Conservation (phyloP, 2,888 invertebrate genomes). For the Scelioninae gen. 1 region DNA sequence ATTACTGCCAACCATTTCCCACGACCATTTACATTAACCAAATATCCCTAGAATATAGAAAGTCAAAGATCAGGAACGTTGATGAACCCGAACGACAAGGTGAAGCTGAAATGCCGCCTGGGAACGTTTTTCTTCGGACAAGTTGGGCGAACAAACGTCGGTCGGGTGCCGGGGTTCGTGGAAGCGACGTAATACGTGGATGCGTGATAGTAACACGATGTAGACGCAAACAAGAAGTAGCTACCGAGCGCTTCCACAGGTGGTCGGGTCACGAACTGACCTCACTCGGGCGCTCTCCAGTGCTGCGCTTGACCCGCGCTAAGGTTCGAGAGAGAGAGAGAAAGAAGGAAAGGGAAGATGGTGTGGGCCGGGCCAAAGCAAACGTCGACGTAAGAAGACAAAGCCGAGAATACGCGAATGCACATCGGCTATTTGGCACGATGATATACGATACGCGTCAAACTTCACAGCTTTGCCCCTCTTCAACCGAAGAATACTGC, state of each 20-base stretch:
- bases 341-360: slow-evolving; percentile 7
- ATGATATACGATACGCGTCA: slow-evolving; percentile 21
- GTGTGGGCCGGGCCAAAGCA: slow-evolving; percentile 48
- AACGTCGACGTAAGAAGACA: slow-evolving; percentile 60
- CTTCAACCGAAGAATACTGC: neutral
- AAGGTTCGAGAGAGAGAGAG: slow-evolving; percentile 41
- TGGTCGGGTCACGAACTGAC: slow-evolving; percentile 82
- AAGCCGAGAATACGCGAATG: slow-evolving; percentile 28
- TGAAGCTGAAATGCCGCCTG: slow-evolving; percentile 31
- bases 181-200: slow-evolving; percentile 65
- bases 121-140: slow-evolving; percentile 55
- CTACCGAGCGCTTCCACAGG: slow-evolving; percentile 81
- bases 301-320: slow-evolving; percentile 68
- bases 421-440: slow-evolving; percentile 23
- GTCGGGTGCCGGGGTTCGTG: slow-evolving; percentile 45
- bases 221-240: slow-evolving; percentile 71
- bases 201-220: slow-evolving; percentile 69
- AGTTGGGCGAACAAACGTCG: slow-evolving; percentile 51
- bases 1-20: no score
- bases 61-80: slow-evolving; percentile 9
- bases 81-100: slow-evolving; percentile 35
- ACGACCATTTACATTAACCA: no score
- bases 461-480: neutral
- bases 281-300: slow-evolving; percentile 73
- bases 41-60: neutral